A percentile compares a stretch with the other conserved stretches of the same genome.
phyloP scores from a whole-genome alignment of 2,113 vertebrate genomes.

The Peromyscus californicus region DNA sequence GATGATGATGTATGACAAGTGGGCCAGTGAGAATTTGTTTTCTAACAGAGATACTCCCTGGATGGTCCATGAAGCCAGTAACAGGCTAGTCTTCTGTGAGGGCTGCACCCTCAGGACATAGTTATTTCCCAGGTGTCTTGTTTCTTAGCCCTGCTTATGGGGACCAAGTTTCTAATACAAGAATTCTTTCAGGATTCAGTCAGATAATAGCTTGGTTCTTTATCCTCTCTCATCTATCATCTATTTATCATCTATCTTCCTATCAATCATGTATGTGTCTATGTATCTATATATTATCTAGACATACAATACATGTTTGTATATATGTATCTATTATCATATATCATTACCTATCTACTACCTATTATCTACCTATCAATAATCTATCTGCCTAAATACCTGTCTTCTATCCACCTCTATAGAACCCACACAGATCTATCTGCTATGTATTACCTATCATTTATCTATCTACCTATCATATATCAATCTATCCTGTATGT shows the following conservation, averaged over 20 bases:
- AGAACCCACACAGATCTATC: background rate
- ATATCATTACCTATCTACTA: background rate
- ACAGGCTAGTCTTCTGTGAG: background rate
- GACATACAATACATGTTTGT: background rate
- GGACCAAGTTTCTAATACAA: background rate
- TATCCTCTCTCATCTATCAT: background rate
- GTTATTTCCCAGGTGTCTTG: background rate
- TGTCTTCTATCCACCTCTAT: background rate
- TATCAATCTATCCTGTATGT: background rate
- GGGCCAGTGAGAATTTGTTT: background rate
- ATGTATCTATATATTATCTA: no score
- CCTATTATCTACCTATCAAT: background rate
- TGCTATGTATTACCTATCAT: background rate
- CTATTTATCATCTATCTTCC: no score
- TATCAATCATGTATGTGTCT: background rate
- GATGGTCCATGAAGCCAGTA: background rate
- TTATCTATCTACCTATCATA: background rate
- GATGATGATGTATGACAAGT: background rate
- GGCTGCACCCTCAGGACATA: no score
- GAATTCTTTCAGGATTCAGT: background rate
- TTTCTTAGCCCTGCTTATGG: background rate
- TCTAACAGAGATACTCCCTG: background rate
- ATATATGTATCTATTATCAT: background rate
- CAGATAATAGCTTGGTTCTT: background rate
- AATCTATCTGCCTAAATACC: background rate